Conservation (phyloP, 2,888 invertebrate genomes). For the Steromphala cineraria region DNA sequence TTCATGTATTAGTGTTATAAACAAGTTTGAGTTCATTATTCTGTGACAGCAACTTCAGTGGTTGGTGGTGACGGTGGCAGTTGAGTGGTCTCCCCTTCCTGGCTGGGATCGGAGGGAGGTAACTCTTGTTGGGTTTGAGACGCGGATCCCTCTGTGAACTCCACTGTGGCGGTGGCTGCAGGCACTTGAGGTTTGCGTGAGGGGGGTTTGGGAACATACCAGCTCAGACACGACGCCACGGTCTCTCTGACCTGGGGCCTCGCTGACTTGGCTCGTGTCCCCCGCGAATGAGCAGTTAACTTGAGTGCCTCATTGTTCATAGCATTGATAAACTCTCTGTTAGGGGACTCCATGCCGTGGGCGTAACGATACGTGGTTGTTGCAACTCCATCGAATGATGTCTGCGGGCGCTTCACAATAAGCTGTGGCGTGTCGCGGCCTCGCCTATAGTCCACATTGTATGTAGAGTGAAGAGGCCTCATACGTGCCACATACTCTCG, state of each 20-base stretch:
- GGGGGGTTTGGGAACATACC: constrained; percentile 49
- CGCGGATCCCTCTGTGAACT: neutral
- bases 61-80: neutral
- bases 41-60: neutral
- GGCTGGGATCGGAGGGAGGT: neutral
- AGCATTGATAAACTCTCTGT: constrained; percentile 56
- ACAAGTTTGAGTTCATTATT: too few relatives aligned
- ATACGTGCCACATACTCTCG: constrained; percentile 50
- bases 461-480: constrained; percentile 64
- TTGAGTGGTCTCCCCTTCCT: neutral
- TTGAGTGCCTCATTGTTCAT: constrained; percentile 63
- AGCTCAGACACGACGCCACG: constrained; percentile 67
- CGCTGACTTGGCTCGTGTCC: constrained; percentile 54
- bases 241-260: constrained; percentile 53
- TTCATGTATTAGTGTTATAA: too few relatives aligned
- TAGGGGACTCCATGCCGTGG: constrained; percentile 65
- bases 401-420: constrained; percentile 59
- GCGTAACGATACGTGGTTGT: constrained; percentile 68
- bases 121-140: neutral
- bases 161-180: neutral
- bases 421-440: constrained; percentile 44
- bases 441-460: constrained; percentile 58
- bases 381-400: constrained; percentile 64
- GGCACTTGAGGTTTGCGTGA: neutral
- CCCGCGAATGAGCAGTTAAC: constrained; percentile 53